Percentiles rank a stretch among this genome's conserved stretches.
phyloP scores from a whole-genome alignment of 2,888 invertebrate species.

The Drosophila tanythrix region DNA sequence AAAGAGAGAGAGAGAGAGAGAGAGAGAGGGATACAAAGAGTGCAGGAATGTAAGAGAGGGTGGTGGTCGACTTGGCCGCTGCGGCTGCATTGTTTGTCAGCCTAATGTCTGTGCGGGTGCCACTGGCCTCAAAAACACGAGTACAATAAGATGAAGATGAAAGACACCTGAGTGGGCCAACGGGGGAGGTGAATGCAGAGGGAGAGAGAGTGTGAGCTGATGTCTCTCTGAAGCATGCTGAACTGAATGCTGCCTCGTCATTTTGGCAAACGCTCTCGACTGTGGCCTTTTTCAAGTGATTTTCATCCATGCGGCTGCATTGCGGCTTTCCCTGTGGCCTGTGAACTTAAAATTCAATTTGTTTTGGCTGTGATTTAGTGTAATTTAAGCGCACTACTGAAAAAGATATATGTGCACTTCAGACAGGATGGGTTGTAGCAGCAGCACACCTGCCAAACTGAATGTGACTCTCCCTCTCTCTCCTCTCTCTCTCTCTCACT shows the following conservation, averaged over 20 bases:
- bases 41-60: neutral
- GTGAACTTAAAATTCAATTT: constrained; percentile 77
- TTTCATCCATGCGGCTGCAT: constrained; percentile 68
- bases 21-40: neutral
- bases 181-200: neutral
- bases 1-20: no score
- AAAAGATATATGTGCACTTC: constrained; percentile 71
- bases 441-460: constrained; percentile 15
- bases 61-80: constrained; percentile 24
- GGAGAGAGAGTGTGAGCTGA: neutral
- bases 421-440: constrained; percentile 25
- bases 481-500: neutral
- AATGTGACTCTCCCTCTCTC: constrained; percentile 9
- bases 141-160: constrained; percentile 75
- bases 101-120: constrained; percentile 71
- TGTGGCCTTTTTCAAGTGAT: constrained; percentile 64
- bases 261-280: constrained; percentile 63
- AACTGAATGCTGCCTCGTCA: constrained; percentile 60
- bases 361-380: constrained; percentile 78
- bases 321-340: constrained; percentile 65
- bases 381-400: constrained; percentile 74
- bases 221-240: constrained; percentile 24
- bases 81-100: constrained; percentile 73
- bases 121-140: constrained; percentile 51
- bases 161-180: constrained; percentile 58